Conservation (phyloP, 2,888 invertebrate species). For the Zygothrica quintamaculata region DNA sequence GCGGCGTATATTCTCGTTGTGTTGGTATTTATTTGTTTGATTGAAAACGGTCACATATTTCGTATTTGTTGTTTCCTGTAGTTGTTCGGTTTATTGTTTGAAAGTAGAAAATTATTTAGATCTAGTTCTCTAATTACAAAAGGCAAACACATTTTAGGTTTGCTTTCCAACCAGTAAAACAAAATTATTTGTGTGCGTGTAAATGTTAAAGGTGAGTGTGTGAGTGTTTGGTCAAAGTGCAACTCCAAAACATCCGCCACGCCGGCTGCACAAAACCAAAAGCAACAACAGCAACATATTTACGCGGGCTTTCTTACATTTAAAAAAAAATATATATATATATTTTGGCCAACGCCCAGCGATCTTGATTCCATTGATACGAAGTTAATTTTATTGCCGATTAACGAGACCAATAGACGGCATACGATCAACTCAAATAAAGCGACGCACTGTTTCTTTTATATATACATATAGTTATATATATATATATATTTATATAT, state of each 20-base stretch:
- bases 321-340: slow-evolving; percentile 26
- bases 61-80: slow-evolving; percentile 33
- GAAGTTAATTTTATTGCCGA: slow-evolving; percentile 29
- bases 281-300: slow-evolving; percentile 8
- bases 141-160: slow-evolving; percentile 40
- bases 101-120: slow-evolving; percentile 33
- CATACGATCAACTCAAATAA: not conserved
- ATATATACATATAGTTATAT: no score
- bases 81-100: slow-evolving; percentile 48
- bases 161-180: slow-evolving; percentile 23
- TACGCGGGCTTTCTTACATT: slow-evolving; percentile 47
- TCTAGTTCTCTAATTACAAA: slow-evolving; percentile 40
- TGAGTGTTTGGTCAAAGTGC: not conserved
- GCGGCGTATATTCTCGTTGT: not conserved
- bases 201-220: slow-evolving; percentile 58
- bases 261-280: slow-evolving; percentile 41
- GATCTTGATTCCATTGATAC: slow-evolving; percentile 60
- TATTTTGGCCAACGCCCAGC: slow-evolving; percentile 56
- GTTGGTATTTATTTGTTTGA: not conserved
- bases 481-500: no score
- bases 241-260: slow-evolving; percentile 27
- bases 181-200: slow-evolving; percentile 62
- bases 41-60: slow-evolving; percentile 18
- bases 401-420: slow-evolving; percentile 48
- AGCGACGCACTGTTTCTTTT: slow-evolving; percentile 26